Conservation (phyloP, 2,113 vertebrate genomes). For the Phylloscopus trochiloides region DNA sequence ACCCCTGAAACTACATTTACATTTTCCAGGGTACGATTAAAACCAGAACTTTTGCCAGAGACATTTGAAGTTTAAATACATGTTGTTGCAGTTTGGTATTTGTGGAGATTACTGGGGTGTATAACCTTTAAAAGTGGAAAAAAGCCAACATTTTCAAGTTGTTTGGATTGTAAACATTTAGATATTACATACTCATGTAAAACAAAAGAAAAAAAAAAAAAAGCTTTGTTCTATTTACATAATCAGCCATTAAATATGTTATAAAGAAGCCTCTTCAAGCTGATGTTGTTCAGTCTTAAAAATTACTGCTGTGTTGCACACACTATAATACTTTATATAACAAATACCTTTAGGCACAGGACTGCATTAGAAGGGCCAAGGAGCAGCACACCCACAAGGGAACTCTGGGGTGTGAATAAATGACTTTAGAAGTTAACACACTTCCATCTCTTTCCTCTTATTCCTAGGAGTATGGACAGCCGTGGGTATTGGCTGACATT, state of each 20-base stretch:
- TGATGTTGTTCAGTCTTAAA: not conserved
- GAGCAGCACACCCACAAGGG: not conserved
- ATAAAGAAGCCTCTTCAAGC: not conserved
- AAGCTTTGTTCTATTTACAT: conserved; percentile 1
- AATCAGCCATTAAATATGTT: not conserved
- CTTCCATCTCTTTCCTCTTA: not conserved
- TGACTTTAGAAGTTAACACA: not conserved
- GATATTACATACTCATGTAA: not conserved
- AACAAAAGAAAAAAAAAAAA: not conserved
- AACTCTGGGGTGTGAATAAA: not conserved
- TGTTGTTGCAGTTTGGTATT: conserved; percentile 4
- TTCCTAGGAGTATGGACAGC: not conserved
- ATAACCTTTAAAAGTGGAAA: conserved; percentile 29
- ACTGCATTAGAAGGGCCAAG: not conserved
- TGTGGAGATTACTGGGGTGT: conserved; percentile 11
- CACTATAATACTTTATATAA: not conserved
- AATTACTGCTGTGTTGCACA: not conserved
- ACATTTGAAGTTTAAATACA: conserved; percentile 25
- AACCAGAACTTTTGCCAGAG: not conserved
- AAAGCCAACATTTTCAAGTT: conserved; percentile 26
- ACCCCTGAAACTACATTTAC: conserved; percentile 9
- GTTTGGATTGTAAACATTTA: conserved; percentile 25
- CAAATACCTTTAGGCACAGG: not conserved
- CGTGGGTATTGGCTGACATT: not conserved
- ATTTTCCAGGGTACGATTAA: conserved; percentile 27